phyloP scores from a whole-genome alignment of 1,140 invertebrate genomes.

The Ectropis grisescens region DNA sequence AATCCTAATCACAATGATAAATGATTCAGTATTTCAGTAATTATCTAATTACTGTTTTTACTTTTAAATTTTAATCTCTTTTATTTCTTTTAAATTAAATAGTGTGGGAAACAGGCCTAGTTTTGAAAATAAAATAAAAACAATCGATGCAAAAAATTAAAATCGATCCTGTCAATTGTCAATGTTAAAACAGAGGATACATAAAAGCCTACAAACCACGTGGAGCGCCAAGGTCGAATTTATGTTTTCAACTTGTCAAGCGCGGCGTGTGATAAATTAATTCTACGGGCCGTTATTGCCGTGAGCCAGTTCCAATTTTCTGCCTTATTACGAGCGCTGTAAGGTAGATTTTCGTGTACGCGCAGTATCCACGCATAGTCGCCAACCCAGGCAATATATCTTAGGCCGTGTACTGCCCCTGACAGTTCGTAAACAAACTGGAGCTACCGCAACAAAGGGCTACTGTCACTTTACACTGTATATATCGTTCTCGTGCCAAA shows the following conservation, averaged over 20 bases:
- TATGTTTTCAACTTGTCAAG: conserved; percentile 71
- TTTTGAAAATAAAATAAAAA: too few relatives aligned
- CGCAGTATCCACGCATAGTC: conserved; percentile 56
- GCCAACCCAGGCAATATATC: conserved; percentile 70
- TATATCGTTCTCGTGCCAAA: conserved; percentile 14
- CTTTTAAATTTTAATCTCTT: too few relatives aligned
- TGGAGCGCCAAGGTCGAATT: conserved; percentile 69
- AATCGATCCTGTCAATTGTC: too few relatives aligned
- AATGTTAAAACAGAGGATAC: too few relatives aligned
- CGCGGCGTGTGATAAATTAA: conserved; percentile 70
- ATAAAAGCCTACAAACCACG: conserved; percentile 33
- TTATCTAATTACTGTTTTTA: too few relatives aligned
- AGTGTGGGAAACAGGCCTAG: too few relatives aligned
- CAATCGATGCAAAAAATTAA: too few relatives aligned
- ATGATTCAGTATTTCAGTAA: too few relatives aligned
- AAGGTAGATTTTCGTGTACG: conserved; percentile 29
- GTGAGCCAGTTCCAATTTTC: conserved; percentile 10
- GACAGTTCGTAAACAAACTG: conserved; percentile 70
- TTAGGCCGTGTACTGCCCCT: conserved; percentile 67
- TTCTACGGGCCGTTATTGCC: conserved; percentile 63
- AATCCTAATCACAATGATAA: too few relatives aligned
- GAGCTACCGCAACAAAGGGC: conserved; percentile 63
- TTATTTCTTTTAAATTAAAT: too few relatives aligned
- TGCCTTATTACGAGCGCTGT: conserved; percentile 13
- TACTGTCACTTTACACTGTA: conserved; percentile 22